These are phyloP conservation scores for Megalops cyprinoides DNA, from an alignment of 2,797 vertebrate genomes.

Conservation along the genomic window DNA sequence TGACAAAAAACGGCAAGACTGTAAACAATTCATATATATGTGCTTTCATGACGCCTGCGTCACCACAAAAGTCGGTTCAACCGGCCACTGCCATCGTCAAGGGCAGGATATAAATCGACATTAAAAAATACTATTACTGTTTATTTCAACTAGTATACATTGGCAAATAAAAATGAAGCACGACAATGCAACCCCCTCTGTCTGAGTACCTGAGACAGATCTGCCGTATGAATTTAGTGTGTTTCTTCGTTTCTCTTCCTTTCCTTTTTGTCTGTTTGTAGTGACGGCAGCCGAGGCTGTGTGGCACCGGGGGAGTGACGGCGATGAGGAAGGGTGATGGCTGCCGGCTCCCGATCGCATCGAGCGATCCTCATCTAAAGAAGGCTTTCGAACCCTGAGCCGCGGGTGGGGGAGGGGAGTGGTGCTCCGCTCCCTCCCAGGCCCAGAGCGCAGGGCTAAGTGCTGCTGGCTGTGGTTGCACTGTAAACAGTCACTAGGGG, in stretches of 20 bases:
- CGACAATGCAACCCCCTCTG: slow-evolving; percentile 27
- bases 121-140: slow-evolving; percentile 39
- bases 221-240: slow-evolving; percentile 21
- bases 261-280: slow-evolving; percentile 28
- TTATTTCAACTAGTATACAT: slow-evolving; percentile 40
- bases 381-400: slow-evolving; percentile 48
- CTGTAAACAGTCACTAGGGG: slow-evolving; percentile 57
- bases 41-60: slow-evolving; percentile 97
- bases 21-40: slow-evolving; percentile 91
- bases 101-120: slow-evolving; percentile 48
- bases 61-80: slow-evolving; percentile 70
- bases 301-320: slow-evolving; percentile 41
- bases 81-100: slow-evolving; percentile 47
- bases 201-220: slow-evolving; percentile 37
- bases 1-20: slow-evolving; percentile 82
- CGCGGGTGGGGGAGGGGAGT: slow-evolving; percentile 46
- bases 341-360: slow-evolving; percentile 53
- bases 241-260: slow-evolving; percentile 32
- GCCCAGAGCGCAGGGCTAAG: slow-evolving; percentile 60
- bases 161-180: slow-evolving; percentile 23
- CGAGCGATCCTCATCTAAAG: slow-evolving; percentile 44
- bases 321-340: slow-evolving; percentile 40
- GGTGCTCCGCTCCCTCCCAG: slow-evolving; percentile 47
- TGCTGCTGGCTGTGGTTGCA: slow-evolving; percentile 66
- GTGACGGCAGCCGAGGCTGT: slow-evolving; percentile 43